Conservation (phyloP, 2,888 invertebrate genomes). For the Acanthosepion lycidas region DNA sequence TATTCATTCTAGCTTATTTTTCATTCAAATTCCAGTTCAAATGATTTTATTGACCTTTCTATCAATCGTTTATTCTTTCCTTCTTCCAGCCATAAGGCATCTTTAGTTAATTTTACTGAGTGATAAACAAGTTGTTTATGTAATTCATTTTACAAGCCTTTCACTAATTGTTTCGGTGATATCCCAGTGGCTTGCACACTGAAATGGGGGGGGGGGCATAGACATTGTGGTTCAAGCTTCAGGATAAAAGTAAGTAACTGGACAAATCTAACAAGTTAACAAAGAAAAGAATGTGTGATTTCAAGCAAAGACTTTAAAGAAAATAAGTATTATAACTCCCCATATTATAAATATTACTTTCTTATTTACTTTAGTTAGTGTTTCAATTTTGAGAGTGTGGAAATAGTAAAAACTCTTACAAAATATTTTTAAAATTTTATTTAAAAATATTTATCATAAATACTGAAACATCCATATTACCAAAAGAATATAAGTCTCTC, state of each 20-base stretch:
- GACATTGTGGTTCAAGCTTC: not conserved
- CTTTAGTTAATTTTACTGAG: not conserved
- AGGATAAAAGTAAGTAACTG: not conserved
- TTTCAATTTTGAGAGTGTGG: too few species aligned
- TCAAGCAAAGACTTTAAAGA: not conserved
- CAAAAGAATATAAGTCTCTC: too few species aligned
- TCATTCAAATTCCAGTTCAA: slow-evolving; percentile 9
- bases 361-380: too few species aligned
- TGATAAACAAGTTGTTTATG: not conserved
- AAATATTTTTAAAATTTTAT: too few species aligned
- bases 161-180: not conserved
- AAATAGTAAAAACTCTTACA: too few species aligned
- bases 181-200: not conserved
- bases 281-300: not conserved
- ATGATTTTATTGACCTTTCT: not conserved
- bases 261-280: not conserved
- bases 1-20: not conserved
- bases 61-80: not conserved
- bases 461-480: too few species aligned
- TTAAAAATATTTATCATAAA: too few species aligned
- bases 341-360: too few species aligned
- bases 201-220: not conserved
- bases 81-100: not conserved
- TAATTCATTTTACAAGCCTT: not conserved
- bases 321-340: not conserved